Conservation (phyloP, 2,888 invertebrate genomes). For the Sturmia bella region DNA sequence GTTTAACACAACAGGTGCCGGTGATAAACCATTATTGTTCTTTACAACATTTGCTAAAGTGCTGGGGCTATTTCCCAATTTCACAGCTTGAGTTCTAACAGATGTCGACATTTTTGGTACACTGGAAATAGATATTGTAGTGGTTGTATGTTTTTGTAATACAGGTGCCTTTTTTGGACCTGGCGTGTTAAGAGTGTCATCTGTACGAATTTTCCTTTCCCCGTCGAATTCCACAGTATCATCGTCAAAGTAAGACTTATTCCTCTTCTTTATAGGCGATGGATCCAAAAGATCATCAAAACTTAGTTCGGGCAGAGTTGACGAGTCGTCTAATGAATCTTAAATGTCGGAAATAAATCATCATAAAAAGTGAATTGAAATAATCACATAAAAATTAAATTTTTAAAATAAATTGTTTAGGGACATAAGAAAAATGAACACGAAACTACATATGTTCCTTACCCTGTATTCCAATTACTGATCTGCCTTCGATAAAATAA, state of each 20-base stretch:
- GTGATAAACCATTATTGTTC: constrained; percentile 19
- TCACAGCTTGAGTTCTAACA: constrained; percentile 50
- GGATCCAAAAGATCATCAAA: constrained; percentile 77
- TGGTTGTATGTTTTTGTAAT: constrained; percentile 52
- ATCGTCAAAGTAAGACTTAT: constrained; percentile 21
- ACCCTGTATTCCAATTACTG: too few species aligned
- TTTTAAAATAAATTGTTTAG: too few species aligned
- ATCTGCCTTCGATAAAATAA: too few species aligned
- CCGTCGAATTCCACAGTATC: constrained; percentile 64
- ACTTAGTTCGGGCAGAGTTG: constrained; percentile 76
- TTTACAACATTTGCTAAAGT: constrained; percentile 32
- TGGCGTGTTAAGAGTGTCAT: constrained; percentile 75
- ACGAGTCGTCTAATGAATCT: constrained; percentile 75
- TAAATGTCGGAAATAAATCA: constrained; percentile 29
- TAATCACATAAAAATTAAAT: not conserved
- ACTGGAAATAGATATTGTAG: constrained; percentile 49
- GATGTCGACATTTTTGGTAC: constrained; percentile 37
- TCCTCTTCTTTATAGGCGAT: constrained; percentile 71
- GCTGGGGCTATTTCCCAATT: constrained; percentile 34
- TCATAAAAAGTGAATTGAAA: not conserved
- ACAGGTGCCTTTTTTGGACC: constrained; percentile 72
- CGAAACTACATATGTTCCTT: too few species aligned
- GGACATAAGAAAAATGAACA: not conserved
- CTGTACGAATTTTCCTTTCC: constrained; percentile 57
- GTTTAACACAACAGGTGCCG: constrained; percentile 67